phyloP scores from a whole-genome alignment of 23 tunicate species.

The Corella eumyota region DNA sequence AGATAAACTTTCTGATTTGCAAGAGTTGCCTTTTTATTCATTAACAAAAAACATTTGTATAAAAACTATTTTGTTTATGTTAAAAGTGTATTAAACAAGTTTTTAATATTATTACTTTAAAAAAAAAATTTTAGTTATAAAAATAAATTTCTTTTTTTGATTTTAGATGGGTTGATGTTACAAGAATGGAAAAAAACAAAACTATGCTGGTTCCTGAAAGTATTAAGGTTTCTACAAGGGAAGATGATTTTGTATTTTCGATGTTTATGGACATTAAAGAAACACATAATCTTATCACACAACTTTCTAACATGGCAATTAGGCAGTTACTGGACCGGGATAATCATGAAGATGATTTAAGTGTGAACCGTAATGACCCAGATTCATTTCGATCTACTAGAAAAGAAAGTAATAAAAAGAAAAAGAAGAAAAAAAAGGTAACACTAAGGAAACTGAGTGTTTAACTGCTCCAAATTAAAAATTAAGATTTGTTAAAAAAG shows the following conservation, averaged over 20 bases:
- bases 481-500: too few relatives aligned
- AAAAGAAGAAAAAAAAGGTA: too few relatives aligned
- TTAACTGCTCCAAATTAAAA: too few relatives aligned
- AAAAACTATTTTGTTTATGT: not conserved
- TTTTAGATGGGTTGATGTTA: conserved; percentile 98
- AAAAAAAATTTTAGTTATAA: too few relatives aligned
- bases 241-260: conserved; percentile 68
- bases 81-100: too few relatives aligned
- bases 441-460: too few relatives aligned
- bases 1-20: not conserved
- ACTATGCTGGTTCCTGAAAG: conserved; percentile 89
- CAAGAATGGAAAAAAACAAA: conserved; percentile 66
- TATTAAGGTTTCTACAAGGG: conserved; percentile 51
- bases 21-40: not conserved
- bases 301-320: conserved; percentile 95
- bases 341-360: conserved; percentile 45
- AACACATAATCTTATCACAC: conserved; percentile 78
- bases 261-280: conserved; percentile 78
- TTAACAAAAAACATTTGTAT: not conserved
- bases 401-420: not conserved
- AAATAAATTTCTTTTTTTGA: too few relatives aligned
- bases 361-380: too few relatives aligned
- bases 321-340: conserved; percentile 87
- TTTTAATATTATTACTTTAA: too few relatives aligned
- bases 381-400: conserved; percentile 1